Evolutionary conservation across 2,888 invertebrate species (phyloP).

Genomic region (Agrilus cyanescens): DNA sequence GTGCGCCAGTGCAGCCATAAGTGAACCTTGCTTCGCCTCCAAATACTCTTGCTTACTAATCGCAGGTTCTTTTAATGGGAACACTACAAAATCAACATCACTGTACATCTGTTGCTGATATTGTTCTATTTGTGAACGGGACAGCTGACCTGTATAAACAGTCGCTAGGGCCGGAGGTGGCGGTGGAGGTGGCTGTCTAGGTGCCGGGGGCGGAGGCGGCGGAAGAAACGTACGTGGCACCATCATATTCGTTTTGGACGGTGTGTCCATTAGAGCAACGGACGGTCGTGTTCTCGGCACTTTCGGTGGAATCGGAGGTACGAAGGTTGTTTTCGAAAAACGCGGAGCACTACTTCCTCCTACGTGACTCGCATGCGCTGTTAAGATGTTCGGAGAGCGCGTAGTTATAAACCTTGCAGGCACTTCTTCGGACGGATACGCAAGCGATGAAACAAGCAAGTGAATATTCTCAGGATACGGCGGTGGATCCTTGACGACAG

Average conservation of each 20-base stretch:
- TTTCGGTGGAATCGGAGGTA: slow-evolving; percentile 35
- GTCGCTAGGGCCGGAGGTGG: slow-evolving; percentile 58
- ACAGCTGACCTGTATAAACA: slow-evolving; percentile 56
- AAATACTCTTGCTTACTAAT: slow-evolving; percentile 84
- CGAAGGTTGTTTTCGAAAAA: slow-evolving; percentile 38
- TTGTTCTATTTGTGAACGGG: slow-evolving; percentile 68
- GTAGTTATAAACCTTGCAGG: slow-evolving; percentile 67
- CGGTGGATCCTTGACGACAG: slow-evolving; percentile 48
- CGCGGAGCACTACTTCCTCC: slow-evolving; percentile 49
- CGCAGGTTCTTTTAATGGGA: slow-evolving; percentile 79
- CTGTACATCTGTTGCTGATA: slow-evolving; percentile 84
- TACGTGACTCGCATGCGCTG: slow-evolving; percentile 62
- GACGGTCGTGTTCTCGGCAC: slow-evolving; percentile 37
- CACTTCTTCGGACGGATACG: slow-evolving; percentile 55
- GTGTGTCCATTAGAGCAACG: slow-evolving; percentile 39
- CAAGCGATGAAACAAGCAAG: slow-evolving; percentile 44
- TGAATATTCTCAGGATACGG: slow-evolving; percentile 45
- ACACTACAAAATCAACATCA: slow-evolving; percentile 85
- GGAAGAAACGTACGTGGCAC: slow-evolving; percentile 36
- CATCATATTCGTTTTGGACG: slow-evolving; percentile 39
- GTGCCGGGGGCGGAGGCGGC: slow-evolving; percentile 57
- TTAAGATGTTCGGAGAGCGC: slow-evolving; percentile 62
- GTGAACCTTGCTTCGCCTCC: slow-evolving; percentile 73
- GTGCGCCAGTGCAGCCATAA: slow-evolving; percentile 50
- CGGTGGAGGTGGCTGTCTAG: slow-evolving; percentile 48